Conservation (phyloP, 23 tunicate species). For the Trididemnum clinides region DNA sequence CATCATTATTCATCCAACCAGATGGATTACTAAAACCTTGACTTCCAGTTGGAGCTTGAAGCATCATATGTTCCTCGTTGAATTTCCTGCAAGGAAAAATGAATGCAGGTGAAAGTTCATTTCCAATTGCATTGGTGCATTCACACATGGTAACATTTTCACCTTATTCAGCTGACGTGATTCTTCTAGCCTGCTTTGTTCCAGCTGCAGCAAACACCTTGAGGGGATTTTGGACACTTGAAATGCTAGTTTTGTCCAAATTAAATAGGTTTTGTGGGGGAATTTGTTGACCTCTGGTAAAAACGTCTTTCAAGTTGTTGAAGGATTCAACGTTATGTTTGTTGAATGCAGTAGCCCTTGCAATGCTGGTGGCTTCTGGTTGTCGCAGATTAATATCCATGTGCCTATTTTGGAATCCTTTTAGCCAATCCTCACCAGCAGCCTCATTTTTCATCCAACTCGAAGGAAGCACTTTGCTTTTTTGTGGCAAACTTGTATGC, state of each 20-base stretch:
- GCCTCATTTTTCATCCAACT: slow-evolving; percentile 13
- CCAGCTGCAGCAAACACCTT: slow-evolving; percentile 19
- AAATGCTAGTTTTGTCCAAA: slow-evolving; percentile 28
- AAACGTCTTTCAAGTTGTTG: slow-evolving; percentile 25
- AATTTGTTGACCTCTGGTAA: not conserved
- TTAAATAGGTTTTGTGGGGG: slow-evolving; percentile 10
- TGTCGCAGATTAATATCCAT: slow-evolving; percentile 1
- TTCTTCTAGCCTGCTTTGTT: slow-evolving; percentile 19
- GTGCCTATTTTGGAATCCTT: slow-evolving; percentile 34
- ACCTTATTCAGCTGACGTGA: slow-evolving; percentile 29
- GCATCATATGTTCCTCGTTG: not conserved
- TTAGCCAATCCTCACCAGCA: slow-evolving; percentile 56
- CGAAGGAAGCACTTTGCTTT: not conserved
- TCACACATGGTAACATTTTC: slow-evolving; percentile 34
- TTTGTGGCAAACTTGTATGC: slow-evolving; percentile 36
- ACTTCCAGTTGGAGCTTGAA: slow-evolving; percentile 18
- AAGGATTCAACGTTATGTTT: slow-evolving; percentile 1
- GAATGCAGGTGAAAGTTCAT: slow-evolving; percentile 6
- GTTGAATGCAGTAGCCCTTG: slow-evolving; percentile 42
- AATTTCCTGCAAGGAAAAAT: not conserved
- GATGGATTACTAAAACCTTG: slow-evolving; percentile 24
- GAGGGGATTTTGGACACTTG: slow-evolving; percentile 4
- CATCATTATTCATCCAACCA: slow-evolving; percentile 25
- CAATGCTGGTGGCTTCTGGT: slow-evolving; percentile 49
- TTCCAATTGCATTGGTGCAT: slow-evolving; percentile 40